phyloP scores from a whole-genome alignment of 2,113 vertebrate genomes.

The Siniperca knerii region DNA sequence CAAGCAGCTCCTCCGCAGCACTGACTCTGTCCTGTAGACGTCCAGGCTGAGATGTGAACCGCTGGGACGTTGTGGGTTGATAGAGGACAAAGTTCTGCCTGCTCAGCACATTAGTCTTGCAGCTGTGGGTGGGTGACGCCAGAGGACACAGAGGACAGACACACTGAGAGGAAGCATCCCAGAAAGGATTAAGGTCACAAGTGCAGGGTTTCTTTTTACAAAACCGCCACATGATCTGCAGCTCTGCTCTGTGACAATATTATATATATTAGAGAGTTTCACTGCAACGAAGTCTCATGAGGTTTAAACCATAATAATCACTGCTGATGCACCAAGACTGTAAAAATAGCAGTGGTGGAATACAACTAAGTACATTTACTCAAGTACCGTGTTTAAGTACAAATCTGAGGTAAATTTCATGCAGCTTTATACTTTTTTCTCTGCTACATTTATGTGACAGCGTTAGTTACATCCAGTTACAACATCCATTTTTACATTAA shows the following conservation, averaged over 20 bases:
- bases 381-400: no score
- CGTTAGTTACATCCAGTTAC: no score
- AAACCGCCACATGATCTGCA: background rate
- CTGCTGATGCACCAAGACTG: background rate
- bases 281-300: background rate
- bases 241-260: background rate
- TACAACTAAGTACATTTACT: no score
- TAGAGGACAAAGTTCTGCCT: slow-evolving; percentile 23
- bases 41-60: background rate
- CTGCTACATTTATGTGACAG: no score
- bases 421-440: no score
- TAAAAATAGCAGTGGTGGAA: no score
- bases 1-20: background rate
- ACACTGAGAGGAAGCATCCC: background rate
- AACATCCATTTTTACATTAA: no score
- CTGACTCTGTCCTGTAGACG: background rate
- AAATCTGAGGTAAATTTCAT: no score
- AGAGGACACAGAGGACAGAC: slow-evolving; percentile 9
- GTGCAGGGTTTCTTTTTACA: background rate
- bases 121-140: slow-evolving; percentile 27
- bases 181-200: background rate
- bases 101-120: slow-evolving; percentile 18
- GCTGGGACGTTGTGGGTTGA: background rate
- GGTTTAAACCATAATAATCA: background rate
- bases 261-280: background rate